Base-by-base conservation (phyloP, 35 echinoderm and acorn worm species). In the Anneissia japonica region DNA sequence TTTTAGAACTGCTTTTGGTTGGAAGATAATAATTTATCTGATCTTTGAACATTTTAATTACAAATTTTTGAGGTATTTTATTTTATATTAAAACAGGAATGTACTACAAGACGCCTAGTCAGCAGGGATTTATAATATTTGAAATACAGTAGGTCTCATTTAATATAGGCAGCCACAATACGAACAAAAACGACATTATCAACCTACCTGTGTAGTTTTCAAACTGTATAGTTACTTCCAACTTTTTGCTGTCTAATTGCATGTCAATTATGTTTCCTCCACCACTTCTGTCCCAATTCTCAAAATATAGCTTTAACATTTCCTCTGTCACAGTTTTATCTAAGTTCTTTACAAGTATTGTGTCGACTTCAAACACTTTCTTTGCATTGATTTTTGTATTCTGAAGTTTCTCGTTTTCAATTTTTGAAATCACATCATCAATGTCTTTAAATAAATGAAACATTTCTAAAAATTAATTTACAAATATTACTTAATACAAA, bases 161-260 rank as follows among this genome's bases (percentile, higher is more conserved):
- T 16, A 16, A 45, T 4, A 16, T 45, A 64, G 19, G 51, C 9
- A 16, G 51, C 6, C 7, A 16, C 16, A 45, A 45, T 4, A 7
- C 16, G 4, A 45, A 4, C 4, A 45, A 45, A 45, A 45, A 7
- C 40, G 4, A 16, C 40, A 4, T 7, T 16, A 45, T 7, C n/a
- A n/a, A 32, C 85, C 51, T 88, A 89, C 87, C 87, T 32, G 31
- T 64, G 37, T 35, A 89, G 36, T 89, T 36, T 36, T 81, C 79
- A 75, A 89, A 89, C 31, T 82, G 81, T 16, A 89, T 78, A 31
- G 74, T 89, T 37, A 51, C 87, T 30, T 73, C 36, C 12, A 72
- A 30, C 0, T 75, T 51, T 3, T 30, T 46, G 7, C 21, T 31
- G 56, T 81, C 56, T 10, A 81, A 46, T 9, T 73, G 11, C 30